These are phyloP conservation scores for Nibea coibor DNA, from an alignment of 2,113 vertebrate genomes.

Conservation along the genomic window DNA sequence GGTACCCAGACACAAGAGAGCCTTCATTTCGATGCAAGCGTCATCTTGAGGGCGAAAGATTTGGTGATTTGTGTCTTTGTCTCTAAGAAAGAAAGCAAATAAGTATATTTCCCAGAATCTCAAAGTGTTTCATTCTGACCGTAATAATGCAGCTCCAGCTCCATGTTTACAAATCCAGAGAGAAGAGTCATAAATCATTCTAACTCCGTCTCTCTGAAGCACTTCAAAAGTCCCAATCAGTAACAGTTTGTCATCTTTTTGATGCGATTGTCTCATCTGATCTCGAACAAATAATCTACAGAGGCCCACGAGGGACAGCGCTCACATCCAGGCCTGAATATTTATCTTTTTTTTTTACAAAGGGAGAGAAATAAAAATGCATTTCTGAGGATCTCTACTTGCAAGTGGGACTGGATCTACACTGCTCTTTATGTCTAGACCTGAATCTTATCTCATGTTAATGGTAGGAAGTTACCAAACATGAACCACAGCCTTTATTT, in stretches of 20 bases:
- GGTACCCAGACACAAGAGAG: conserved; percentile 9
- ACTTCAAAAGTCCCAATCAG: not conserved
- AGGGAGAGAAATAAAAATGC: not conserved
- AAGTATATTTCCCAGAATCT: not conserved
- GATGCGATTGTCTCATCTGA: not conserved
- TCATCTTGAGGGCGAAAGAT: not conserved
- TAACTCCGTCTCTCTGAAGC: not conserved
- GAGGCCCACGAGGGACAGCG: not conserved
- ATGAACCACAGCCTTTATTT: not conserved
- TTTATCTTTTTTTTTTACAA: not conserved
- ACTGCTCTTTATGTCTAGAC: not conserved
- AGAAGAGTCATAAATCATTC: too few relatives aligned
- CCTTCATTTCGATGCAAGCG: conserved; percentile 53
- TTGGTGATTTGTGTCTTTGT: not conserved
- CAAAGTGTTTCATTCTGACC: not conserved
- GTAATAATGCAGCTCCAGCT: not conserved
- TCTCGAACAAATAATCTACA: not conserved
- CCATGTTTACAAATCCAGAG: not conserved
- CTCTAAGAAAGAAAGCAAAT: not conserved
- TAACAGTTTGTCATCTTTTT: not conserved
- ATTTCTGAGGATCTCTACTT: not conserved
- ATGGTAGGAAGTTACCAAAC: not conserved
- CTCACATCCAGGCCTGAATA: not conserved
- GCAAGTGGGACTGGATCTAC: not conserved
- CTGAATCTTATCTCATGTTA: not conserved